These are phyloP conservation scores for Eriocheir sinensis DNA, from an alignment of 1,140 invertebrate species.

Conservation along the genomic window DNA sequence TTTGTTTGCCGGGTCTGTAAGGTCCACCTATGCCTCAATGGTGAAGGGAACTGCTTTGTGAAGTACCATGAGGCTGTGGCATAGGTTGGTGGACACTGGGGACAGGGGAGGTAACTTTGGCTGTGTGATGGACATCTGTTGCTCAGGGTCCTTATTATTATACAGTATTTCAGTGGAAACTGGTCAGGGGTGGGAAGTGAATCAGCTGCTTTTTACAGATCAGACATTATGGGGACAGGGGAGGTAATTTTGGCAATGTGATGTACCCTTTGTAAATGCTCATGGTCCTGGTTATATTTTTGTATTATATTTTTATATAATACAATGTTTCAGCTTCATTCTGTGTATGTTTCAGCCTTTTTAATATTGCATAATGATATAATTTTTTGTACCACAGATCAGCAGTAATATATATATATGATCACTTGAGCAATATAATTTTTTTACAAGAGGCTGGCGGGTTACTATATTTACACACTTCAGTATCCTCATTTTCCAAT, in stretches of 20 bases:
- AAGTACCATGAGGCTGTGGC: constrained; percentile 41
- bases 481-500: too few relatives aligned
- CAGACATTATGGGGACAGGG: constrained; percentile 34
- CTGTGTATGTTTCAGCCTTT: constrained; percentile 25
- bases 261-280: too few relatives aligned
- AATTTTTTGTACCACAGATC: neutral
- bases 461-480: too few relatives aligned
- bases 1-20: constrained; percentile 42
- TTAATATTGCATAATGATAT: constrained; percentile 30
- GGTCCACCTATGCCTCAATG: constrained; percentile 41
- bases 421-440: too few relatives aligned
- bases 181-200: too few relatives aligned
- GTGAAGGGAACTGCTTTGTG: neutral
- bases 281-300: neutral
- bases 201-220: too few relatives aligned
- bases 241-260: neutral
- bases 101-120: constrained; percentile 32
- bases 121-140: too few relatives aligned
- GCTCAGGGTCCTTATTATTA: too few relatives aligned
- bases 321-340: neutral
- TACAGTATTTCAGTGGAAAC: too few relatives aligned
- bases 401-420: too few relatives aligned
- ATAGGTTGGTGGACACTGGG: neutral
- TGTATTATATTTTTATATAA: constrained; percentile 35
- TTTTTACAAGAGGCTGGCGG: too few relatives aligned